Evolutionary conservation across 1,140 invertebrate genomes (phyloP).

Genomic region (Theocolax elegans): DNA sequence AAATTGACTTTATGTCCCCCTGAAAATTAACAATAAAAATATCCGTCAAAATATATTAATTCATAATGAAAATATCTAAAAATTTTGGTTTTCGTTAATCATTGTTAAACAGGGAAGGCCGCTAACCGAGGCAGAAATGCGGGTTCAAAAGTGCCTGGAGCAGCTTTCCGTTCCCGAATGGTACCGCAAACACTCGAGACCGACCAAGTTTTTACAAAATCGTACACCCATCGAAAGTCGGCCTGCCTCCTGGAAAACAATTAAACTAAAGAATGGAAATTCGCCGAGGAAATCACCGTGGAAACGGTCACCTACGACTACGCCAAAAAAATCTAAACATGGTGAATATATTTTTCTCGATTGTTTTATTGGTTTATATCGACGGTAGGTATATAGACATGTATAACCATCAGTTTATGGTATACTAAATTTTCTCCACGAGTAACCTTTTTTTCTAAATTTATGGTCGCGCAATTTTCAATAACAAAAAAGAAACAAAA

Average conservation of each 20-base stretch:
- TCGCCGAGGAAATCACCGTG: background rate
- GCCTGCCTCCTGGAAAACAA: slow-evolving; percentile 43
- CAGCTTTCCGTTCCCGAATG: slow-evolving; percentile 71
- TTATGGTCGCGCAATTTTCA: no score
- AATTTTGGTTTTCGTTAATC: no score
- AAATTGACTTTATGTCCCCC: no score
- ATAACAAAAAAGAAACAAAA: no score
- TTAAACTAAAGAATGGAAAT: background rate
- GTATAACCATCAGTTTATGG: no score
- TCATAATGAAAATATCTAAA: no score
- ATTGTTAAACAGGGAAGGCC: slow-evolving; percentile 37
- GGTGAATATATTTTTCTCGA: slow-evolving; percentile 12
- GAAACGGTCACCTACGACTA: slow-evolving; percentile 2
- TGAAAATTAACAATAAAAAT: no score
- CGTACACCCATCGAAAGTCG: slow-evolving; percentile 42
- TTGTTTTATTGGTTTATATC: no score
- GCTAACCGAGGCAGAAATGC: slow-evolving; percentile 68
- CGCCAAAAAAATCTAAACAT: background rate
- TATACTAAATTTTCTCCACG: no score
- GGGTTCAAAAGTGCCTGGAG: slow-evolving; percentile 68
- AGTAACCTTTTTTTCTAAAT: no score
- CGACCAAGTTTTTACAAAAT: slow-evolving; percentile 48
- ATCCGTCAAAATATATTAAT: no score
- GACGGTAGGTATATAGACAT: no score
- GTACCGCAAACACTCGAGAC: slow-evolving; percentile 56